These are phyloP conservation scores for Tapirus indicus DNA, from an alignment of 2,797 vertebrate genomes.

Conservation along the genomic window DNA sequence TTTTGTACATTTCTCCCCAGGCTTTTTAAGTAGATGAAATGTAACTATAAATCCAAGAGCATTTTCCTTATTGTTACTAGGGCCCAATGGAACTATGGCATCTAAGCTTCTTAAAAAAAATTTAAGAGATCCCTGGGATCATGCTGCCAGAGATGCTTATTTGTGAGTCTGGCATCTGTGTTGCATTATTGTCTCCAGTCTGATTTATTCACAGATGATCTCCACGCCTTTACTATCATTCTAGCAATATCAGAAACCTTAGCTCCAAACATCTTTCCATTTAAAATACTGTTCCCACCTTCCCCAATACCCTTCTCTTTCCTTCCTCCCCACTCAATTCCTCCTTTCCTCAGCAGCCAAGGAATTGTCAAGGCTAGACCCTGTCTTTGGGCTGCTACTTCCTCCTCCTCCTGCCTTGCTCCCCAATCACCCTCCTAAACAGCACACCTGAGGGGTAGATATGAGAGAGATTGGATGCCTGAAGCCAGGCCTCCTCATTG, in stretches of 20 bases:
- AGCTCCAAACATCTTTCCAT: neutral
- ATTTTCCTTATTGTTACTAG: slow-evolving; percentile 4
- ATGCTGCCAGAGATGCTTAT: neutral
- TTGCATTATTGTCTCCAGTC: neutral
- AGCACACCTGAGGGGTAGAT: neutral
- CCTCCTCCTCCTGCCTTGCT: neutral
- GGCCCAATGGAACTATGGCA: neutral
- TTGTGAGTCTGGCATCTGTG: neutral
- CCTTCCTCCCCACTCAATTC: neutral
- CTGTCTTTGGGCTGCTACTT: neutral
- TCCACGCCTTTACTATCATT: neutral
- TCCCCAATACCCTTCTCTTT: neutral
- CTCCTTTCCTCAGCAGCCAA: neutral
- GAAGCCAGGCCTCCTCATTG: neutral
- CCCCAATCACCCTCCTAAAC: neutral
- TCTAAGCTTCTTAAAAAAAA: slow-evolving; percentile 52
- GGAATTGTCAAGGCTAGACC: neutral
- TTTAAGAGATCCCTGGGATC: neutral
- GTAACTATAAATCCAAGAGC: slow-evolving; percentile 54
- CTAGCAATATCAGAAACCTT: neutral
- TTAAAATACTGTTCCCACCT: neutral
- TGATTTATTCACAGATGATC: neutral
- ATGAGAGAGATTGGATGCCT: neutral
- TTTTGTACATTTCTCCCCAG: neutral
- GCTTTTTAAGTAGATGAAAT: slow-evolving; percentile 59